These are phyloP conservation scores for Sarcophaga variegata DNA, from an alignment of 2,888 invertebrate species.

Conservation along the genomic window DNA sequence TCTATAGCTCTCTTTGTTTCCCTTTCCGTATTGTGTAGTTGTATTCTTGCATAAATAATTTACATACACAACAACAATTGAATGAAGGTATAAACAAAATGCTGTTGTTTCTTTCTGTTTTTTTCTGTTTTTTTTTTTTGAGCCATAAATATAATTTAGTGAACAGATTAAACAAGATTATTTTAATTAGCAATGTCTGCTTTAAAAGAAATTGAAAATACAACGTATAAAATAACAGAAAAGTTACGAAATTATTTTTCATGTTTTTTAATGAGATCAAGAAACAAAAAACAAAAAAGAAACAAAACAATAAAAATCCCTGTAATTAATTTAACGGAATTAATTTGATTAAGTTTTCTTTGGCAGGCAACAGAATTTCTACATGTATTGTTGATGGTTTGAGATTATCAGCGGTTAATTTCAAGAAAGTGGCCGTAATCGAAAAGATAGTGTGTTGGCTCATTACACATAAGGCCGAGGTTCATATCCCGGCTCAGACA, in stretches of 20 bases:
- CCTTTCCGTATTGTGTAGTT: slow-evolving; percentile 1
- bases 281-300: background rate
- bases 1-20: background rate
- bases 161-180: slow-evolving; percentile 24
- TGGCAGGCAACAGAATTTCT: background rate
- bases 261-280: slow-evolving; percentile 4
- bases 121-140: background rate
- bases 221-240: background rate
- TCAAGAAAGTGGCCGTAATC: too few relatives aligned
- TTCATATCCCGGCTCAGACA: too few relatives aligned
- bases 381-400: background rate
- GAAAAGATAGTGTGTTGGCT: too few relatives aligned
- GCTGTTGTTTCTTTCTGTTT: background rate
- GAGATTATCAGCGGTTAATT: too few relatives aligned
- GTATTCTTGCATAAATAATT: slow-evolving; percentile 1
- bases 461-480: too few relatives aligned
- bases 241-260: slow-evolving; percentile 24
- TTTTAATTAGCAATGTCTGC: slow-evolving; percentile 44
- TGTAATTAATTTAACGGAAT: slow-evolving; percentile 22
- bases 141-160: slow-evolving; percentile 24
- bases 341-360: background rate
- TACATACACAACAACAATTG: slow-evolving; percentile 12
- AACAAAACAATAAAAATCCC: background rate
- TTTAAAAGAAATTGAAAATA: slow-evolving; percentile 1
- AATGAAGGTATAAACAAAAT: slow-evolving; percentile 24